phyloP scores from a whole-genome alignment of 1,140 invertebrate species.

The Cotesia glomerata region DNA sequence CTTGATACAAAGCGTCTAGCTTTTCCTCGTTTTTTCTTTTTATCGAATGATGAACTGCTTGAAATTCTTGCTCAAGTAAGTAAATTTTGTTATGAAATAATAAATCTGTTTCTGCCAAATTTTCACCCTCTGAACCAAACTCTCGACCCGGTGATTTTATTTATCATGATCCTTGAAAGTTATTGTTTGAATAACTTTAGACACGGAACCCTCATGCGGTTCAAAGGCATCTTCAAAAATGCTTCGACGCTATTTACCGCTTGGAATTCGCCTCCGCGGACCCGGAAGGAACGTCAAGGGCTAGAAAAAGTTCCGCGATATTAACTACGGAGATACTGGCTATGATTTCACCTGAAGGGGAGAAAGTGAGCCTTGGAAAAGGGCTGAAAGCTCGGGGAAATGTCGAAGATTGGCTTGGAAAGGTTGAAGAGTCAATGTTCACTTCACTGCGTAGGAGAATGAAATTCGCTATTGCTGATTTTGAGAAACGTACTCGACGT shows the following conservation, averaged over 20 bases:
- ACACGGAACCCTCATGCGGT: slow-evolving; percentile 78
- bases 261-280: slow-evolving; percentile 72
- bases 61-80: slow-evolving; percentile 94
- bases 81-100: slow-evolving; percentile 52
- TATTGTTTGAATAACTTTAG: slow-evolving; percentile 12
- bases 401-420: slow-evolving; percentile 87
- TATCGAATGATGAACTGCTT: slow-evolving; percentile 95
- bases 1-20: slow-evolving; percentile 94
- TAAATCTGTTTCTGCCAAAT: slow-evolving; percentile 86
- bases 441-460: slow-evolving; percentile 74
- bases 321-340: slow-evolving; percentile 82
- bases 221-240: slow-evolving; percentile 34
- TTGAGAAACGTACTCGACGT: slow-evolving; percentile 62
- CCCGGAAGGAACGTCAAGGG: slow-evolving; percentile 20
- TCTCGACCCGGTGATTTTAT: background rate
- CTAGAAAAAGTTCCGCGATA: slow-evolving; percentile 51
- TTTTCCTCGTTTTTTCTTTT: slow-evolving; percentile 96
- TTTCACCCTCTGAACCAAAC: background rate
- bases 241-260: slow-evolving; percentile 58
- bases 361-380: slow-evolving; percentile 78
- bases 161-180: background rate
- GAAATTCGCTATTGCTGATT: slow-evolving; percentile 74
- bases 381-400: slow-evolving; percentile 85
- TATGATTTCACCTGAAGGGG: slow-evolving; percentile 87
- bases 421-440: slow-evolving; percentile 88